Conservation (phyloP, 1,140 invertebrate species). For the Antheraea mylitta region DNA sequence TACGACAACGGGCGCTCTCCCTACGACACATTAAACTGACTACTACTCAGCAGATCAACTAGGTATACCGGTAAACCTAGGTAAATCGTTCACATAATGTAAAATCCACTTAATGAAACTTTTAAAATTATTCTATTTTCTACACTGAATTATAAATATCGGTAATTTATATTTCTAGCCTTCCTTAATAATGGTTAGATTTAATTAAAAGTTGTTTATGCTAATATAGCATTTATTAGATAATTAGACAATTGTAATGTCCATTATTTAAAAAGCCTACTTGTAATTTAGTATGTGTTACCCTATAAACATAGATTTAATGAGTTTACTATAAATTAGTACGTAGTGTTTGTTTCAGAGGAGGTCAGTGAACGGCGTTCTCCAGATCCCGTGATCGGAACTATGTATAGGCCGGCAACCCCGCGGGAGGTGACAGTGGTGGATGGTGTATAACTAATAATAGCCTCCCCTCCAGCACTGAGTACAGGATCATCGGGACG, state of each 20-base stretch:
- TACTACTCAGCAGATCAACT: slow-evolving; percentile 2
- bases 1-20: not conserved
- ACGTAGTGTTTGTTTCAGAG: slow-evolving; percentile 44
- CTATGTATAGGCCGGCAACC: slow-evolving; percentile 75
- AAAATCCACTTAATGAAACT: not conserved
- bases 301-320: slow-evolving; percentile 6
- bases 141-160: too few species aligned
- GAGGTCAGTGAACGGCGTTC: slow-evolving; percentile 72
- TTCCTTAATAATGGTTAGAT: too few species aligned
- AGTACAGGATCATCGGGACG: slow-evolving; percentile 56
- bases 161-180: too few species aligned
- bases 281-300: not conserved
- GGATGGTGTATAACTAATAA: slow-evolving; percentile 74
- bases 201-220: not conserved
- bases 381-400: slow-evolving; percentile 69
- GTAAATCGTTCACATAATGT: not conserved
- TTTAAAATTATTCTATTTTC: not conserved
- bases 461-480: slow-evolving; percentile 73
- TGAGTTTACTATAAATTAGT: slow-evolving; percentile 3
- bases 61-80: not conserved
- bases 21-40: slow-evolving; percentile 38
- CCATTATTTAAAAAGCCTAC: not conserved
- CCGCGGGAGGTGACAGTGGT: slow-evolving; percentile 76
- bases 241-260: too few species aligned
- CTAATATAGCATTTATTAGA: too few species aligned